Base-by-base conservation (phyloP, 2,797 vertebrate genomes). In the Phyllotis vaccarum region DNA sequence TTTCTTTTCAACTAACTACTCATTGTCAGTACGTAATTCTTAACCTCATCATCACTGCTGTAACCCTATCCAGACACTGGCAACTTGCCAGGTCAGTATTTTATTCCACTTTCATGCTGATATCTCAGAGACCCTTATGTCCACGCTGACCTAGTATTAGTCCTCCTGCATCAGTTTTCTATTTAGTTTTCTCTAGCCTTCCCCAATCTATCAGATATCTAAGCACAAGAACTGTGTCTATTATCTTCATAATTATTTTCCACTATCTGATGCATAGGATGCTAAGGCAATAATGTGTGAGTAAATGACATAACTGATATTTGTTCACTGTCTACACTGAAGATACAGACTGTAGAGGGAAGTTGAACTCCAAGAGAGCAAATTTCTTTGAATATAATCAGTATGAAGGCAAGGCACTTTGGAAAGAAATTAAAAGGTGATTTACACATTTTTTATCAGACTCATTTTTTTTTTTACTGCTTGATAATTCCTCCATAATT, bases 401-500 rank as follows among this genome's bases (percentile, higher is more conserved):
- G 40, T 49, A 78, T 70, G 40, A 1, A 31, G n/a, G n/a, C n/a
- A n/a, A n/a, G n/a, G 2, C 3, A 88, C 4, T 58, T 86, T 0
- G 1, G 29, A 82, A 97, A 92, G 46, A 95, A 95, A 96, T 83
- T 83, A 66, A 11, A 89, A 56, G n/a, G 80, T 54, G 0, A 37
- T 86, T 76, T 70, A n/a, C 40, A 94, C 86, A 12, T 86, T 96
- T 96, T 91, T 52, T 80, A 80, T 70, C 54, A 70, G 29, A 91
- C 62, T 60, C n/a, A 43, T n/a, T n/a, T n/a, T n/a, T n/a, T 43
- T 94, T 76, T 93, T 89, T 9, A 40, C 93, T 96, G 83, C 58
- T 52, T 94, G 81, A 37, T 93, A 90, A 95, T 89, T 96, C 93
- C 58, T 93, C 27, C 83, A 86, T 52, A 89, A 91, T 96, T 89